Evolutionary conservation across 1,140 invertebrate species (phyloP).

Genomic region (Eriocheir sinensis): DNA sequence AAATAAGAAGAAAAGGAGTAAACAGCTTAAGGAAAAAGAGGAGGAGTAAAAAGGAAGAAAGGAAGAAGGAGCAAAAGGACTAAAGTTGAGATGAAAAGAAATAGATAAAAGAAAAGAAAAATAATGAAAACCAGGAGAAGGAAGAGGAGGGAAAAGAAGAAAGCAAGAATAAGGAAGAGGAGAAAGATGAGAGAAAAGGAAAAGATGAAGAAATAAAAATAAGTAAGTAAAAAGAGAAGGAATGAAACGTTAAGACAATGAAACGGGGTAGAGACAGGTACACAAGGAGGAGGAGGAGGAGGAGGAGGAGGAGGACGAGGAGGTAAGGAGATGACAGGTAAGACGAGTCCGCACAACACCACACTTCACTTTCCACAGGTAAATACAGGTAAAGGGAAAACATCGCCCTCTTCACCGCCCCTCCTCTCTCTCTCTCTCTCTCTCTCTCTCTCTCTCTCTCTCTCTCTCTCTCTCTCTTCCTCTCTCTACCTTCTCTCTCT

Average conservation of each 20-base stretch:
- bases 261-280: not conserved
- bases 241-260: too few relatives aligned
- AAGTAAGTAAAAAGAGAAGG: not conserved
- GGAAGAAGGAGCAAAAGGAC: not conserved
- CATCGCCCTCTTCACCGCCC: not conserved
- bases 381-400: conserved; percentile 27
- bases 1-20: too few relatives aligned
- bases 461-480: too few relatives aligned
- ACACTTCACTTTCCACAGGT: conserved; percentile 35
- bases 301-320: not conserved
- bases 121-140: not conserved
- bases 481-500: too few relatives aligned
- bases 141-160: not conserved
- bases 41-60: too few relatives aligned
- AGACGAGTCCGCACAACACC: conserved; percentile 30
- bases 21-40: not conserved
- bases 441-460: too few relatives aligned
- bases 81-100: too few relatives aligned
- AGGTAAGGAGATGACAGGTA: not conserved
- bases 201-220: too few relatives aligned
- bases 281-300: not conserved
- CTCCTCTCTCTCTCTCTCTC: conserved; percentile 26
- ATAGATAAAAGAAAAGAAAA: not conserved
- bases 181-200: not conserved
- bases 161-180: not conserved